Conservation (phyloP, 2,888 invertebrate genomes). For the Aricia artaxerxes region DNA sequence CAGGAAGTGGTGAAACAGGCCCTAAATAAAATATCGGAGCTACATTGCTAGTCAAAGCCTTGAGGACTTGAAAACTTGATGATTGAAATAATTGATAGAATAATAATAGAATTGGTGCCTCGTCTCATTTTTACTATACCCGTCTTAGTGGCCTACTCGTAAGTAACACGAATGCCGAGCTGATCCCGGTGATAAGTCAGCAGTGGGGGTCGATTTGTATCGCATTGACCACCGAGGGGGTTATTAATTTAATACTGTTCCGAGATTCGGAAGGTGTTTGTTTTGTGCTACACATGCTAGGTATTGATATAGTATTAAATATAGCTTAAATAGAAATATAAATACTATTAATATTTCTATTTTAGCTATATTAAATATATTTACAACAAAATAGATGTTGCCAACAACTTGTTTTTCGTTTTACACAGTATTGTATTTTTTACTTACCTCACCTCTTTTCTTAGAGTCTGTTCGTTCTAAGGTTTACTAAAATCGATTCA, state of each 20-base stretch:
- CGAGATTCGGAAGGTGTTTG: not conserved
- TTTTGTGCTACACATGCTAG: not conserved
- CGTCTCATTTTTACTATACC: not conserved
- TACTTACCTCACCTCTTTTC: too few species aligned
- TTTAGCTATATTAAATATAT: too few species aligned
- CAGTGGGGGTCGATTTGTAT: not conserved
- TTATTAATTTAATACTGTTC: slow-evolving; percentile 1
- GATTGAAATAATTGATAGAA: too few species aligned
- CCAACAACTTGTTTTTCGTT: too few species aligned
- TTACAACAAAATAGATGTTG: too few species aligned
- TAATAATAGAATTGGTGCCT: not conserved
- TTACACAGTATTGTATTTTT: too few species aligned
- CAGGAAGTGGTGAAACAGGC: too few species aligned
- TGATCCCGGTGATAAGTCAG: slow-evolving; percentile 3
- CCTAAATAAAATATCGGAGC: too few species aligned
- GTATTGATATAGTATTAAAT: not conserved
- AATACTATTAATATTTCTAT: too few species aligned
- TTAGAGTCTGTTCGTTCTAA: too few species aligned
- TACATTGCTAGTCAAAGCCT: not conserved
- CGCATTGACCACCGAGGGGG: not conserved
- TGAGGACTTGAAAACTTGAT: not conserved
- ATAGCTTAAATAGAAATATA: too few species aligned
- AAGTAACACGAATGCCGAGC: not conserved
- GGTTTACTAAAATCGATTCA: too few species aligned
- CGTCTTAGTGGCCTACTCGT: not conserved